phyloP scores from a whole-genome alignment of 2,113 vertebrate genomes.

The Drymodes brunneopygia region DNA sequence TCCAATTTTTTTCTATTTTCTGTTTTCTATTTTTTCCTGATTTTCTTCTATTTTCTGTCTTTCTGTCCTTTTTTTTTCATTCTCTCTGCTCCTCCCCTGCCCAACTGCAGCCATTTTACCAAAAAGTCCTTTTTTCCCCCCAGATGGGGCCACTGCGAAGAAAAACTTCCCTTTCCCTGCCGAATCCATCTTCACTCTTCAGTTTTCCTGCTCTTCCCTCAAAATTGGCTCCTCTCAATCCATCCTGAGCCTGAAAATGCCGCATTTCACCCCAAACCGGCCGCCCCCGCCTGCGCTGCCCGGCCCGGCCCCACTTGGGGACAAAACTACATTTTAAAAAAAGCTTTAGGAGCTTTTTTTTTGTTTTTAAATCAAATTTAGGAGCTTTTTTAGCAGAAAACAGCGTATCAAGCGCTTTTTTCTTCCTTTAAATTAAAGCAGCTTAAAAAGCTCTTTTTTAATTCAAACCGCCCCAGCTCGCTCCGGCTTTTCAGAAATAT shows the following conservation, averaged over 20 bases:
- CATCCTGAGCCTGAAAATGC: not conserved
- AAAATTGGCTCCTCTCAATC: not conserved
- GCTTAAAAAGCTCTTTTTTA: not conserved
- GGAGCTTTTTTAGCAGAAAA: not conserved
- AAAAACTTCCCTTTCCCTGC: not conserved
- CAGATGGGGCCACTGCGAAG: not conserved
- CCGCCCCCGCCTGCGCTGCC: not conserved
- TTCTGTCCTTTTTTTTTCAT: not conserved
- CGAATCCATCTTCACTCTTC: not conserved
- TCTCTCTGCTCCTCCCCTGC: not conserved
- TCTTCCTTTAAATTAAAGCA: not conserved
- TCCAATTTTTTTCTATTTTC: not conserved
- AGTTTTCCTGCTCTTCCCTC: not conserved
- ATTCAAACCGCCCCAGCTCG: not conserved
- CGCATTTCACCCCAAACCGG: slow-evolving; percentile 2
- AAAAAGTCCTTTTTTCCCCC: not conserved
- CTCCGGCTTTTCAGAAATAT: not conserved
- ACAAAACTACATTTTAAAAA: not conserved
- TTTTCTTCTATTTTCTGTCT: not conserved
- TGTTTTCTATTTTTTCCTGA: not conserved
- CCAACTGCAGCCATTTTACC: not conserved
- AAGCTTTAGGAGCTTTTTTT: not conserved
- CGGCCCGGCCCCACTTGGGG: not conserved
- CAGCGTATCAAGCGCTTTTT: not conserved
- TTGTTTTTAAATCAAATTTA: not conserved